phyloP scores from a whole-genome alignment of 2,113 vertebrate genomes.

The Petroica traversi region DNA sequence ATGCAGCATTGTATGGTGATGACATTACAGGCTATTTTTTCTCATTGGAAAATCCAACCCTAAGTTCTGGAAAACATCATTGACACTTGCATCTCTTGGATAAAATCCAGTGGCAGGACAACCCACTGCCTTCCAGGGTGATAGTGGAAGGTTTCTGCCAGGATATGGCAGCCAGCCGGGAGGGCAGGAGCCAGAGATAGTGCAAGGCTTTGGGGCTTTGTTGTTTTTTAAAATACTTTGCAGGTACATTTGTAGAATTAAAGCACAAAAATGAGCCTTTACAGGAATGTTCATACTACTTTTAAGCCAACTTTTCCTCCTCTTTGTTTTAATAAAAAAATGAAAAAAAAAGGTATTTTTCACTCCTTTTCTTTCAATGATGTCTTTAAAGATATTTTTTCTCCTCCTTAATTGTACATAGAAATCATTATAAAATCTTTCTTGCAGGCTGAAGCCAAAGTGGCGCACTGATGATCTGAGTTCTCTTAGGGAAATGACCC shows the following conservation, averaged over 20 bases:
- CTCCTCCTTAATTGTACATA: background rate
- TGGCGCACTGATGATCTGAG: fast-evolving
- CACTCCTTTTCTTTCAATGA: background rate
- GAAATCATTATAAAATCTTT: background rate
- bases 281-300: background rate
- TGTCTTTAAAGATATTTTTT: background rate
- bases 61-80: background rate
- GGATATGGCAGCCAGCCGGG: background rate
- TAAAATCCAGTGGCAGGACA: background rate
- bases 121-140: background rate
- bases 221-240: background rate
- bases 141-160: background rate
- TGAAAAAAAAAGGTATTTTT: background rate
- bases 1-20: background rate
- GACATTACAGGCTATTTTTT: background rate
- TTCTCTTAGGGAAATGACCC: background rate
- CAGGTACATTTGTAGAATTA: background rate
- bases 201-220: background rate
- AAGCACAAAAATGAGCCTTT: background rate
- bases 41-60: background rate
- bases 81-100: background rate
- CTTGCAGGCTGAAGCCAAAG: background rate
- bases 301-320: background rate
- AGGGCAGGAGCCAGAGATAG: background rate
- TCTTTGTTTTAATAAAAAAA: background rate